phyloP scores from a whole-genome alignment of 2,113 vertebrate species.

The Brachyistius frenatus region DNA sequence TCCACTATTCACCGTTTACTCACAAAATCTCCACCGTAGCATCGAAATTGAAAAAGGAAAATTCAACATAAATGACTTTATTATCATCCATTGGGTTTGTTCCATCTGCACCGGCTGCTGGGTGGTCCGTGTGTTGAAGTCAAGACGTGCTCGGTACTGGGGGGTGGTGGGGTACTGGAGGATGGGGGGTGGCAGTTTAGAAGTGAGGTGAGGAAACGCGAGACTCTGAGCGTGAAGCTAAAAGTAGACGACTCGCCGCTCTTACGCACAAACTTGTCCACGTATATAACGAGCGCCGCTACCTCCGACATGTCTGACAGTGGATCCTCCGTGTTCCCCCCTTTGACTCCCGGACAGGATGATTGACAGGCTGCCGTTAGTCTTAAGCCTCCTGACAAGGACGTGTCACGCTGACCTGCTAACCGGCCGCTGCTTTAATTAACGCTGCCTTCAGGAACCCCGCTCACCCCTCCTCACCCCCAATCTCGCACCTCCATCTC shows the following conservation, averaged over 20 bases:
- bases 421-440: slow-evolving; percentile 81
- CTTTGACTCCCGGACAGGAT: slow-evolving; percentile 36
- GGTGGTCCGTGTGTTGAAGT: background rate
- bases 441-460: slow-evolving; percentile 57
- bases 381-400: slow-evolving; percentile 48
- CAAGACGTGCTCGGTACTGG: background rate
- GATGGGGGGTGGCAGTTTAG: background rate
- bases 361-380: slow-evolving; percentile 39
- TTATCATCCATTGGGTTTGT: no score
- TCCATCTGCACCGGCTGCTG: no score
- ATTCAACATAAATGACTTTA: no score
- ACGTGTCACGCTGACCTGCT: slow-evolving; percentile 46
- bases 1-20: no score
- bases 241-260: slow-evolving; percentile 58
- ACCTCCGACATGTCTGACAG: slow-evolving; percentile 51
- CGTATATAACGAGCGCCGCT: slow-evolving; percentile 24
- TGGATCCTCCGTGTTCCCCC: slow-evolving; percentile 29
- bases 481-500: slow-evolving; percentile 18
- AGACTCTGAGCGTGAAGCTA: slow-evolving; percentile 50
- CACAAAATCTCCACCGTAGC: no score
- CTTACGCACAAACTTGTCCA: slow-evolving; percentile 22
- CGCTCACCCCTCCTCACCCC: background rate
- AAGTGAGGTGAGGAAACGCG: slow-evolving; percentile 47
- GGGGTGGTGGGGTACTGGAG: background rate
- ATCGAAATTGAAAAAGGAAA: no score